Evolutionary conservation across 2,797 vertebrate species (phyloP).

Genomic region (Rhadinocentrus ornatus): DNA sequence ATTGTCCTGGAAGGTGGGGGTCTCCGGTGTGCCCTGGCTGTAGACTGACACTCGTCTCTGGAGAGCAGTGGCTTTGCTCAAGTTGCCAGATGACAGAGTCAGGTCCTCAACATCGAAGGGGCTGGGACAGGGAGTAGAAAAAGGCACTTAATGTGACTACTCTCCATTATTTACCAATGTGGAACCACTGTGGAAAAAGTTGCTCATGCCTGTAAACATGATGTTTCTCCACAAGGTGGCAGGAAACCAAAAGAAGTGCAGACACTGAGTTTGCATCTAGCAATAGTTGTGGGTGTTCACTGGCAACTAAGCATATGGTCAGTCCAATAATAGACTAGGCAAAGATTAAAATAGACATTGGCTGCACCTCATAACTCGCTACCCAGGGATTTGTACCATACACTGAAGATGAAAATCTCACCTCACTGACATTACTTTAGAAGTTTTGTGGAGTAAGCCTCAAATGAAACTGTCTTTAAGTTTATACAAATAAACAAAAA

Average conservation of each 20-base stretch:
- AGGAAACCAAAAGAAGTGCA: slow-evolving; percentile 17
- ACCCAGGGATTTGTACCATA: slow-evolving; percentile 8
- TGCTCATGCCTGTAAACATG: background rate
- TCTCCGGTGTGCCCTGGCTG: slow-evolving; percentile 97
- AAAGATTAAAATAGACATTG: slow-evolving; percentile 22
- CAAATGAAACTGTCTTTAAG: background rate
- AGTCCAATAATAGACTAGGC: slow-evolving; percentile 20
- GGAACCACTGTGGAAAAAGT: background rate
- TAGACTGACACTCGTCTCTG: slow-evolving; percentile 96
- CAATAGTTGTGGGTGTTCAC: slow-evolving; percentile 1
- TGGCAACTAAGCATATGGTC: slow-evolving; percentile 8
- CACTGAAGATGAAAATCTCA: background rate
- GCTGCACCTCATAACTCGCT: slow-evolving; percentile 15
- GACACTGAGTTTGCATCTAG: background rate
- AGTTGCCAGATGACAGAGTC: slow-evolving; percentile 90
- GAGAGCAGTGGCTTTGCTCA: slow-evolving; percentile 92
- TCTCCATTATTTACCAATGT: background rate
- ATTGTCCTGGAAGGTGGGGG: slow-evolving; percentile 94
- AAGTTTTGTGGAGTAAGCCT: background rate
- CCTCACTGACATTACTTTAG: background rate
- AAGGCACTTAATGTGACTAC: background rate
- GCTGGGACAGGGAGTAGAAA: slow-evolving; percentile 70
- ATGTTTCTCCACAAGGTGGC: slow-evolving; percentile 64
- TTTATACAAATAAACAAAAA: background rate
- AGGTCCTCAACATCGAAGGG: slow-evolving; percentile 97